Evolutionary conservation across 2,888 invertebrate genomes (phyloP), one percentile per base, ranked within the genome.

Genomic region (Cordilura impudica): DNA sequence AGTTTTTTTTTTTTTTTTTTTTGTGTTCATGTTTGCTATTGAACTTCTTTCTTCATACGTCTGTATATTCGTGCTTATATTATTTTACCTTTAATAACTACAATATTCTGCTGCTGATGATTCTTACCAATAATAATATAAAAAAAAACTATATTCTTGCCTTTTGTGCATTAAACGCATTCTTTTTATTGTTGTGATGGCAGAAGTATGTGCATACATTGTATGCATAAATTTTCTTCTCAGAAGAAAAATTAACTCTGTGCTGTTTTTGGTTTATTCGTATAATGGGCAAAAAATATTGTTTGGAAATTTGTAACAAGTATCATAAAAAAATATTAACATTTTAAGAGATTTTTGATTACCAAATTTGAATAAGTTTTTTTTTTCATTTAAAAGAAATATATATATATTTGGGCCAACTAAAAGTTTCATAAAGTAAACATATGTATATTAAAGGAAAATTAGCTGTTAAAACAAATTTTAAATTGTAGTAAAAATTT

Each of bases 271-370:
- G 12, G 4, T 39, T 39, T n/a, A n/a, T n/a, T n/a, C n/a, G n/a
- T n/a, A n/a, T 39, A n/a, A n/a, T 39, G 35, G 31, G n/a, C 12
- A 39, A 39, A 4, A 6, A 26, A n/a, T n/a, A 39, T 39, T 39
- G 35, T 39, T 39, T 39, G n/a, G n/a, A n/a, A 39, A 39, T 4
- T 39, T 39, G 12, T 39, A 39, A 39, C 35, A 39, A 39, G 26
- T 12, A 54, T n/a, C 1, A 29, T 29, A 56, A 49, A 47, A 6
- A 14, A 12, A 51, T 53, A 73, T 73, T 73, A 60, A 60, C 73
- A 73, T 73, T 60, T 73, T 60, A 60, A 66, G 21, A 49, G 66
- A 45, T 45, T 74, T 74, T 74, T 60, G 60, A 66, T 74, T 74
- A 53, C 35, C 12, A 39, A 39, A 39, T 39, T 39, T n/a, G n/a